These are phyloP conservation scores for Morinoia aosen DNA, from an alignment of 2,888 invertebrate genomes.

Conservation along the genomic window DNA sequence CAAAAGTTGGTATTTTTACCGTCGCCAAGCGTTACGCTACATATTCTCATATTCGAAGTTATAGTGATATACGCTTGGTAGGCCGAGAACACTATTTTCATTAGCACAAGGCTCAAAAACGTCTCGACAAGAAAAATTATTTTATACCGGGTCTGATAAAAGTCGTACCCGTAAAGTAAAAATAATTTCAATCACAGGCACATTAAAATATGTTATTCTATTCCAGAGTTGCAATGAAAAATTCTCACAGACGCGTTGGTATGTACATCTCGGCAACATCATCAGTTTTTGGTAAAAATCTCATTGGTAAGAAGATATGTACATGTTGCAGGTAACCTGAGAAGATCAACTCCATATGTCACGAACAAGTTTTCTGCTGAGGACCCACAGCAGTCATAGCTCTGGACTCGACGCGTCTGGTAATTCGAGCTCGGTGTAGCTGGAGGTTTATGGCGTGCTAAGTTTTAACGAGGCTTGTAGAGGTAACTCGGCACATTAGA, in stretches of 20 bases:
- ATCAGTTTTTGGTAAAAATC: not conserved
- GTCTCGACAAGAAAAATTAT: too few species aligned
- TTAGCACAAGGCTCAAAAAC: too few species aligned
- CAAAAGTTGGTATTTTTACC: too few species aligned
- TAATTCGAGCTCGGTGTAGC: not conserved
- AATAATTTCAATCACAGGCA: too few species aligned
- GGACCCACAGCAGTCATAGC: not conserved
- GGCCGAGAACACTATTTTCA: too few species aligned
- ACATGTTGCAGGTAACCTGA: not conserved
- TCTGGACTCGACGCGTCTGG: not conserved
- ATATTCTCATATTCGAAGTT: too few species aligned
- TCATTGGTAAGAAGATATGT: not conserved
- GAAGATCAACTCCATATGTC: not conserved
- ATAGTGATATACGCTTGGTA: too few species aligned
- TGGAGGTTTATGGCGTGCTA: not conserved
- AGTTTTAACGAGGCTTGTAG: conserved; percentile 10
- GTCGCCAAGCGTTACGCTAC: too few species aligned
- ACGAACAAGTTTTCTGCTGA: not conserved
- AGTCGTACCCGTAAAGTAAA: too few species aligned
- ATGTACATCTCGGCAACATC: not conserved
- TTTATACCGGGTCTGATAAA: too few species aligned
- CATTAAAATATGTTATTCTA: not conserved
- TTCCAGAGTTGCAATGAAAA: not conserved
- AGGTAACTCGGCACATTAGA: not conserved
- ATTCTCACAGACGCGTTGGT: not conserved